Conservation (phyloP, 2,113 vertebrate species). For the Rallus limicola region DNA sequence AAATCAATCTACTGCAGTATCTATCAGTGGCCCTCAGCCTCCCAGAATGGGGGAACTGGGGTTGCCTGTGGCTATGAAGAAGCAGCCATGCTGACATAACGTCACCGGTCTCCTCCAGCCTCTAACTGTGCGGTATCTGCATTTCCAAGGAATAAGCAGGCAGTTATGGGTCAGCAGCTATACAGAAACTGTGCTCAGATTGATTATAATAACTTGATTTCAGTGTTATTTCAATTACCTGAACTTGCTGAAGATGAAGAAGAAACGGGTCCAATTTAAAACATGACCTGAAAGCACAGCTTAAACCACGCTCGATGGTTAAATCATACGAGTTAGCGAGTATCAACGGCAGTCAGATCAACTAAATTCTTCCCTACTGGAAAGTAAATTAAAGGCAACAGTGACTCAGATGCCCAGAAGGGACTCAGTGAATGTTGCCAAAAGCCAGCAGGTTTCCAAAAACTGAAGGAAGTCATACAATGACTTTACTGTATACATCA, state of each 20-base stretch:
- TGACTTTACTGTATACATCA: neutral
- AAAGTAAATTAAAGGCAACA: conserved; percentile 60
- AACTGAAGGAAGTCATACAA: conserved; percentile 35
- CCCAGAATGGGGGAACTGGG: neutral
- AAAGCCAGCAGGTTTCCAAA: conserved; percentile 44
- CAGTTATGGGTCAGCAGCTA: conserved; percentile 17
- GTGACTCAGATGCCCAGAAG: conserved; percentile 50
- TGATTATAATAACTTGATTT: conserved; percentile 10
- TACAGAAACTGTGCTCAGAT: neutral
- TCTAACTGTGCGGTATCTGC: neutral
- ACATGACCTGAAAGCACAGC: neutral
- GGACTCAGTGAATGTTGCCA: conserved; percentile 36
- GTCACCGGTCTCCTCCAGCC: neutral
- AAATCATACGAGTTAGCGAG: neutral
- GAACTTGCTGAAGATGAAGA: conserved; percentile 14
- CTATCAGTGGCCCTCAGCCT: neutral
- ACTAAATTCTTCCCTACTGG: conserved; percentile 44
- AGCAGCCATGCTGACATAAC: neutral
- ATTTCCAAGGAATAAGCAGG: conserved; percentile 11
- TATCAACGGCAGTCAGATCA: conserved; percentile 16
- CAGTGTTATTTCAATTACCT: neutral
- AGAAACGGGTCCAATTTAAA: conserved; percentile 5
- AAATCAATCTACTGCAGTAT: neutral
- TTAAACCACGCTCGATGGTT: conserved; percentile 15
- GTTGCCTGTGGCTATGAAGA: neutral